Evolutionary conservation across 2,888 invertebrate species (phyloP).

Genomic region (Cheilosia vulpina): DNA sequence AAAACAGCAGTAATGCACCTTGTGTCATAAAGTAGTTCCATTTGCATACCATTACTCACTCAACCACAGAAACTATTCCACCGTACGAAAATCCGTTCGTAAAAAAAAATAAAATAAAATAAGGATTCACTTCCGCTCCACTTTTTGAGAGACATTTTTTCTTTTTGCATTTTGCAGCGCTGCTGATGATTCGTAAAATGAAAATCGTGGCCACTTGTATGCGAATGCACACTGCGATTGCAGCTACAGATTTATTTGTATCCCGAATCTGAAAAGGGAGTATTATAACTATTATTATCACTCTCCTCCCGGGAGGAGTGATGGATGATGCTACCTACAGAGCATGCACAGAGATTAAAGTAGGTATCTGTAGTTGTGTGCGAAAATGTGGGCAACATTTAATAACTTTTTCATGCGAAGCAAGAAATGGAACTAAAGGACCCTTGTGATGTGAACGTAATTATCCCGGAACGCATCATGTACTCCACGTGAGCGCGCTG

Average conservation of each 20-base stretch:
- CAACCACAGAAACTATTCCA: slow-evolving; percentile 33
- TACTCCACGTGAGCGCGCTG: slow-evolving; percentile 30
- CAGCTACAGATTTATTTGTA: slow-evolving; percentile 40
- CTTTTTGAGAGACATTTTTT: slow-evolving; percentile 24
- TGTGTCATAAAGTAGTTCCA: neutral
- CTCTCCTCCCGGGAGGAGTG: slow-evolving; percentile 42
- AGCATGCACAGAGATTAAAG: neutral
- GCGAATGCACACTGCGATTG: slow-evolving; percentile 30
- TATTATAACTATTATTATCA: slow-evolving; percentile 41
- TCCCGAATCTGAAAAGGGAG: slow-evolving; percentile 24
- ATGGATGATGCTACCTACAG: slow-evolving; percentile 37
- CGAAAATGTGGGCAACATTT: slow-evolving; percentile 44
- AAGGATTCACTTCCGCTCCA: slow-evolving; percentile 55
- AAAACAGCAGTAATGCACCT: neutral
- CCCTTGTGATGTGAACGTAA: slow-evolving; percentile 55
- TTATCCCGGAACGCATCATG: slow-evolving; percentile 58
- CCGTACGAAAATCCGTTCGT: slow-evolving; percentile 12
- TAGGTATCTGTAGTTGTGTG: neutral
- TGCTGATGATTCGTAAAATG: slow-evolving; percentile 34
- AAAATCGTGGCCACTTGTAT: slow-evolving; percentile 56
- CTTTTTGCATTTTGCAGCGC: neutral
- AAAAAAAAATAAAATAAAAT: neutral
- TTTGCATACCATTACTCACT: slow-evolving; percentile 12
- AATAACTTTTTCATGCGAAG: slow-evolving; percentile 53
- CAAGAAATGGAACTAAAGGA: slow-evolving; percentile 60